These are phyloP conservation scores for Taurulus bubalis DNA, from an alignment of 2,113 vertebrate species.

Conservation along the genomic window DNA sequence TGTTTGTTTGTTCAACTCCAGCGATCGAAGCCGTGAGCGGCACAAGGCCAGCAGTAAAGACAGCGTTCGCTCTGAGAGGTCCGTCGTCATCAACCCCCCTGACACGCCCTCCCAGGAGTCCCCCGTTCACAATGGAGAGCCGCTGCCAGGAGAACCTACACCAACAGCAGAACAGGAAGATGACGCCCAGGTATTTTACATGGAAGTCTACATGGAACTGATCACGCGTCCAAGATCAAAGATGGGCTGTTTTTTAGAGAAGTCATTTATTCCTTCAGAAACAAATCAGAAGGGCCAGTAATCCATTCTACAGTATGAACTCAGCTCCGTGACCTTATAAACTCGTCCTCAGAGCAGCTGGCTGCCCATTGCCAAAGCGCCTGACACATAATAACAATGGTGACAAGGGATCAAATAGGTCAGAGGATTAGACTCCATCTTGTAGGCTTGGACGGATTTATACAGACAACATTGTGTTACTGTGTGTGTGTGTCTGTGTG, in stretches of 20 bases:
- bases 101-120: slow-evolving; percentile 81
- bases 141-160: slow-evolving; percentile 87
- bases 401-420: slow-evolving; percentile 66
- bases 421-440: slow-evolving; percentile 65
- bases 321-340: slow-evolving; percentile 48
- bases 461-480: slow-evolving; percentile 1
- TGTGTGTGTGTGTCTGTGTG: slow-evolving; percentile 36
- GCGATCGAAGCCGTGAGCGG: slow-evolving; percentile 89
- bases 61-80: slow-evolving; percentile 90
- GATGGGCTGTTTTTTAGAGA: background rate
- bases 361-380: slow-evolving; percentile 29
- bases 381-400: slow-evolving; percentile 52
- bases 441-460: slow-evolving; percentile 49
- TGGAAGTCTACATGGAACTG: background rate
- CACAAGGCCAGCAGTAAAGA: slow-evolving; percentile 91
- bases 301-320: slow-evolving; percentile 48
- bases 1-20: slow-evolving; percentile 23
- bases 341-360: slow-evolving; percentile 67
- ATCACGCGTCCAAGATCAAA: background rate
- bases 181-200: slow-evolving; percentile 84
- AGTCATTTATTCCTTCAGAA: slow-evolving; percentile 13
- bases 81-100: slow-evolving; percentile 91
- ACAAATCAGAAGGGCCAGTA: slow-evolving; percentile 35
- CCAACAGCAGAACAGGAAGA: slow-evolving; percentile 83
- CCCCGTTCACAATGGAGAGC: slow-evolving; percentile 82